Evolutionary conservation across 2,113 vertebrate species (phyloP), one percentile per base, ranked within the genome.

Genomic region (Grallaria varia): DNA sequence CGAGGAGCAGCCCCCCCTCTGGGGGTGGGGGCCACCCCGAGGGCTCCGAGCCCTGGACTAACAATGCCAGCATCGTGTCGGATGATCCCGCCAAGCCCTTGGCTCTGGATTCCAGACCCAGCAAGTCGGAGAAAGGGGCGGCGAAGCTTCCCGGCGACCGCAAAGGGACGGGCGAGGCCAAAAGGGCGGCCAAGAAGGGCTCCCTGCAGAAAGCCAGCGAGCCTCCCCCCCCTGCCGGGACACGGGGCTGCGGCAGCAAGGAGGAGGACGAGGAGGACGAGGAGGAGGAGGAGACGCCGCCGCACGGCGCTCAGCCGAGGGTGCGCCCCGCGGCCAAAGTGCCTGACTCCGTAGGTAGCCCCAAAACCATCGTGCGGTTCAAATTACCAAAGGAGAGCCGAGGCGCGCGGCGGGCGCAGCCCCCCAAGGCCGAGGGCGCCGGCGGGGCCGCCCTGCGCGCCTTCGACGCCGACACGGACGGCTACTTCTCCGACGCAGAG

Each of bases 401-500:
- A 91, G 98, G 98, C 55, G 16, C 85, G 83, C 96, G 96, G 97
- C 95, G 97, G 35, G 69, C 95, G 4, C 97, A 94, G 91, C 98
- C 93, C 90, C 95, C 93, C 97, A 98, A 96, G 92, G 90, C 78
- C 9, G 98, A 98, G 1, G 47, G 84, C 3, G 67, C 84, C 25
- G 87, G 95, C 24, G 95, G 96, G 88, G 96, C 90, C 19, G 68
- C 84, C 76, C 91, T 98, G 56, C 97, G 98, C 45, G 91, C 67
- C 45, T 98, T 98, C 63, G 98, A 99, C 35, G 52, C 98, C 4
- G 99, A 99, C 96, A 98, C 98, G 50, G 99, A 99, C 49, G 99
- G 99, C 73, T 99, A 99, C 97, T 99, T 98, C 97, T 99, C 99
- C 8, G 99, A 99, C 13, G 98, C 98, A 8, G 99, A 99, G 97